Conservation (phyloP, 2,888 invertebrate species). For the Piscicola geometra region DNA sequence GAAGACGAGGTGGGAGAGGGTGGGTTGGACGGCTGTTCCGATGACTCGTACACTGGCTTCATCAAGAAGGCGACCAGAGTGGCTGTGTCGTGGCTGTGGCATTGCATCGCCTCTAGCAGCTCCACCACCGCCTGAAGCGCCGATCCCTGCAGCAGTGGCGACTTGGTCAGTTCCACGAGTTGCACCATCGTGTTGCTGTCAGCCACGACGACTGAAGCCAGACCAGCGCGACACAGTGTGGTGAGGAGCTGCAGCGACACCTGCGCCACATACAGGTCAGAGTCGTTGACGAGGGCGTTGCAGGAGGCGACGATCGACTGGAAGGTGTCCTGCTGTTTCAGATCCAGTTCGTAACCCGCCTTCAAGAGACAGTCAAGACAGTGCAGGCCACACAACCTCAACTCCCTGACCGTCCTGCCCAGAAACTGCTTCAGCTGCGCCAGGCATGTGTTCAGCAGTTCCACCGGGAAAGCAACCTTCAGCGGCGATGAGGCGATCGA, state of each 20-base stretch:
- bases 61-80: slow-evolving; percentile 63
- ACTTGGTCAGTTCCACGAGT: slow-evolving; percentile 78
- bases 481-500: slow-evolving; percentile 78
- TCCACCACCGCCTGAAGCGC: slow-evolving; percentile 85
- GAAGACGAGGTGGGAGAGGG: background rate
- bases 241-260: slow-evolving; percentile 55
- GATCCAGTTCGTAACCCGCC: slow-evolving; percentile 57
- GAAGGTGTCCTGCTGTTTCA: slow-evolving; percentile 68
- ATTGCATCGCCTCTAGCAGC: slow-evolving; percentile 71
- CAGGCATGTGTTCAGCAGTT: slow-evolving; percentile 78
- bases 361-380: slow-evolving; percentile 83
- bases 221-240: slow-evolving; percentile 51
- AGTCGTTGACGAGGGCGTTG: slow-evolving; percentile 82
- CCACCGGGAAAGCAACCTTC: slow-evolving; percentile 72
- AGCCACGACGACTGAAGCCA: slow-evolving; percentile 48
- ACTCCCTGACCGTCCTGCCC: slow-evolving; percentile 88
- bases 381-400: slow-evolving; percentile 83
- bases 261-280: slow-evolving; percentile 93
- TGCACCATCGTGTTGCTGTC: slow-evolving; percentile 57
- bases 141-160: slow-evolving; percentile 77
- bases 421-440: slow-evolving; percentile 88
- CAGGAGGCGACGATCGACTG: slow-evolving; percentile 79
- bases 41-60: slow-evolving; percentile 18
- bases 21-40: background rate
- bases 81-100: slow-evolving; percentile 3